Conservation (phyloP, 2,888 invertebrate species). For the Mythimna lalbum region DNA sequence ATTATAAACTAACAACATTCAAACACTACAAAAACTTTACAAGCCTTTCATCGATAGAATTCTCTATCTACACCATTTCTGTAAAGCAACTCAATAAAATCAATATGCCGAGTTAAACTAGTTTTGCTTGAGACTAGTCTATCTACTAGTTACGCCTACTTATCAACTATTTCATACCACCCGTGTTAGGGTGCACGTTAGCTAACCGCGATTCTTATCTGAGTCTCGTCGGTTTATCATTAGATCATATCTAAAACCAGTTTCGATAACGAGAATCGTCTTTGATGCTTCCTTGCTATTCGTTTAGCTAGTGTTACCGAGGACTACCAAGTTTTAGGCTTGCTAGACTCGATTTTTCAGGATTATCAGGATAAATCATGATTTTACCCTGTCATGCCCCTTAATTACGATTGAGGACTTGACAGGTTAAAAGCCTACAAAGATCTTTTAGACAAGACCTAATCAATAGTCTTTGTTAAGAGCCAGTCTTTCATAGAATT, state of each 20-base stretch:
- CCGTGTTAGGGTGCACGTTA: slow-evolving; percentile 32
- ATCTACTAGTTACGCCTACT: slow-evolving; percentile 16
- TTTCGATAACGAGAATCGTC: slow-evolving; percentile 45
- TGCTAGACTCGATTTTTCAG: too few species aligned
- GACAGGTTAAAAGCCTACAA: too few species aligned
- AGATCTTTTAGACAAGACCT: too few species aligned
- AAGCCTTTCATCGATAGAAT: slow-evolving; percentile 2
- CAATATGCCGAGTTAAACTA: slow-evolving; percentile 32
- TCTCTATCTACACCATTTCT: slow-evolving; percentile 12
- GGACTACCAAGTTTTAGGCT: too few species aligned
- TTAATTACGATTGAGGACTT: too few species aligned
- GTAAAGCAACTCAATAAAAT: slow-evolving; percentile 25
- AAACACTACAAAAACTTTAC: not conserved
- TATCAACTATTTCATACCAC: slow-evolving; percentile 26
- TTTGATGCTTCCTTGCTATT: slow-evolving; percentile 30
- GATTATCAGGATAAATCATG: too few species aligned
- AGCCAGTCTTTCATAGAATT: too few species aligned
- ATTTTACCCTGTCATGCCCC: too few species aligned
- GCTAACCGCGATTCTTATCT: slow-evolving; percentile 39
- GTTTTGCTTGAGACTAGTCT: slow-evolving; percentile 16
- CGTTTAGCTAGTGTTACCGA: not conserved
- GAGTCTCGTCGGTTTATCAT: slow-evolving; percentile 51
- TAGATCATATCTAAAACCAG: slow-evolving; percentile 60
- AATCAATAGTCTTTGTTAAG: too few species aligned
- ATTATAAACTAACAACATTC: not conserved